These are phyloP conservation scores for Catharus ustulatus DNA, from an alignment of 2,797 vertebrate genomes.

Conservation along the genomic window DNA sequence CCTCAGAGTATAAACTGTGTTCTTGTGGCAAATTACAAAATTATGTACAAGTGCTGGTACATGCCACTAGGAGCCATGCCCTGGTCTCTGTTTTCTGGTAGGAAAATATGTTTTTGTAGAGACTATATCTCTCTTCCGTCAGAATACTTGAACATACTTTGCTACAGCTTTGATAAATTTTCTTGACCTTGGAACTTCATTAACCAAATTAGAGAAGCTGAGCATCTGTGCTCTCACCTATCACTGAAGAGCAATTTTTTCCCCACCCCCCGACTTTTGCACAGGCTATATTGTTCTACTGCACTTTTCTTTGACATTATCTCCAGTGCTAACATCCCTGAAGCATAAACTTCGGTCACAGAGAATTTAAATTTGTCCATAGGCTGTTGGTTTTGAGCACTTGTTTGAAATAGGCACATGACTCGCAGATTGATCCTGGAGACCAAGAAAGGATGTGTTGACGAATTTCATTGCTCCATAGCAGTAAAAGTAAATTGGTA, in stretches of 20 bases:
- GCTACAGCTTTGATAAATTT: not conserved
- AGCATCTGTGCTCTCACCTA: not conserved
- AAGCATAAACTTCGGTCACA: not conserved
- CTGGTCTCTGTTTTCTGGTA: not conserved
- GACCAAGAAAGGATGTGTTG: not conserved
- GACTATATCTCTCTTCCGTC: not conserved
- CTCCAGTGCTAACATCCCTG: not conserved
- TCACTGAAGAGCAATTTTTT: not conserved
- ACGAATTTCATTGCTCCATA: not conserved
- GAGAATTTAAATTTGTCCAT: not conserved
- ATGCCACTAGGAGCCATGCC: fast-evolving
- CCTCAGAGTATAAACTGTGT: not conserved
- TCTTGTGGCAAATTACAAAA: not conserved
- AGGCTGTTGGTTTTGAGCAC: not conserved
- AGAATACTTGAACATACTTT: not conserved
- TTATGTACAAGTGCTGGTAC: not conserved
- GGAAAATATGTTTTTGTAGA: not conserved
- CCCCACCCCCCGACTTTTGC: not conserved
- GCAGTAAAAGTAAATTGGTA: not conserved
- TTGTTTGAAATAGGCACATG: not conserved
- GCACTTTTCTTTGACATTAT: not conserved
- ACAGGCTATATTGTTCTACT: not conserved
- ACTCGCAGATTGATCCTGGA: not conserved
- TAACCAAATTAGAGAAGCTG: not conserved
- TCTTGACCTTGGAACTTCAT: not conserved